Evolutionary conservation across 1,140 invertebrate genomes (phyloP).

Genomic region (Drosophila micromelanica): DNA sequence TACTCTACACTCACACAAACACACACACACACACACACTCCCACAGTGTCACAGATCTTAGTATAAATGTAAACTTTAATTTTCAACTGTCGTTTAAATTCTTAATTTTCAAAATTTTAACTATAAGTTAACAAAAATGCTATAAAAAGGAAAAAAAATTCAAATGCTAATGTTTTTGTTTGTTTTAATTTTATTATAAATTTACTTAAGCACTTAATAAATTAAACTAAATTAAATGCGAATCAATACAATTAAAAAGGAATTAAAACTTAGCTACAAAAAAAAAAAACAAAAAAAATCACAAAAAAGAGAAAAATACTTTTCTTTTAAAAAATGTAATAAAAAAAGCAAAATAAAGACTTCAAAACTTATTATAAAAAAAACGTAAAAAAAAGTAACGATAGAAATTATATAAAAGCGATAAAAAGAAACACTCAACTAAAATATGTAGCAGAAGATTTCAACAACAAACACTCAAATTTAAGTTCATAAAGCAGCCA

Average conservation of each 20-base stretch:
- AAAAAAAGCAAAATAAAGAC: conserved; percentile 84
- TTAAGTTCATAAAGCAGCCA: conserved; percentile 18
- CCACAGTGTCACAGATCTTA: conserved; percentile 58
- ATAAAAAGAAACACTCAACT: conserved; percentile 36
- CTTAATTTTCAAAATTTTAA: conserved; percentile 59
- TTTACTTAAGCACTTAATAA: conserved; percentile 65
- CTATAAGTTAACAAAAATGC: conserved; percentile 52
- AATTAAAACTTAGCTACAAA: conserved; percentile 65
- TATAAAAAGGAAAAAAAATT: conserved; percentile 40
- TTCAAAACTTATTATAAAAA: conserved; percentile 77
- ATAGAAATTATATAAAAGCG: conserved; percentile 45
- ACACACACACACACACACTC: conserved; percentile 31
- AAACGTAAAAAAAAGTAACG: conserved; percentile 30
- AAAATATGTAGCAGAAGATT: conserved; percentile 25
- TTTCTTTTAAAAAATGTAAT: conserved; percentile 76
- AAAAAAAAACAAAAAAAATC: conserved; percentile 20
- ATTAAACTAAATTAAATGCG: conserved; percentile 51
- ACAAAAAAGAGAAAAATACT: conserved; percentile 48
- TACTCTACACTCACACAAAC: conserved; percentile 9
- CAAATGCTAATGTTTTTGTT: conserved; percentile 66
- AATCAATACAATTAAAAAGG: conserved; percentile 41
- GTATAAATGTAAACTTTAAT: conserved; percentile 68
- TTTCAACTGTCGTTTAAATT: conserved; percentile 67
- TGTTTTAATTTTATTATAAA: conserved; percentile 60
- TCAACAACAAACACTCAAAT: conserved; percentile 16